Evolutionary conservation across 1,140 invertebrate genomes (phyloP), one percentile per base, ranked within the genome.

Genomic region (Brachionus plicatilis): DNA sequence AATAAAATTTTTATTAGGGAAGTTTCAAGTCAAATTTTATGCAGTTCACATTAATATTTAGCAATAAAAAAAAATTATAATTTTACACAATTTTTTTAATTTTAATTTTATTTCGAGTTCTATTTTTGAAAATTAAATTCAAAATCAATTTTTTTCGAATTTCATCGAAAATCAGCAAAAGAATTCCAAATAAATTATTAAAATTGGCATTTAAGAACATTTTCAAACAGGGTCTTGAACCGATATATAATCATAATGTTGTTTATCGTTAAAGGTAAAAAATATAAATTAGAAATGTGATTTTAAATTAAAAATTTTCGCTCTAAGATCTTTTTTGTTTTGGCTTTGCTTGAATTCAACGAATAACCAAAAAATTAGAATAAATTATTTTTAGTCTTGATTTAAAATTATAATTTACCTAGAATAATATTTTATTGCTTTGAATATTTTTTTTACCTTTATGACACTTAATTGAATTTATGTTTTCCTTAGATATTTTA

Each of bases 331-430:
- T 41, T 20, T 60, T 43, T 72, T 17, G 4, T 47, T 43, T 20
- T 43, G 20, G 29, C 17, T 43, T 72, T 43, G 68, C 37, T 72
- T 72, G 29, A 43, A 68, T 33, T 65, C n/a, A 33, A 33, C 33
- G 66, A 68, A 68, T 68, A 68, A 68, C 66, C 66, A 68, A 68
- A 68, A 43, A 72, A 72, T 72, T 72, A 72, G 68, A 72, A 72
- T 72, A 72, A 72, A 72, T 72, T 72, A 72, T 72, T 72, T 41
- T 41, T 72, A 24, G 20, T 68, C 33, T 68, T 41, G 66, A 68
- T 72, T 72, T 72, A 20, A 72, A 72, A 72, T 72, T 72, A 72
- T 72, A 72, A 72, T 72, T 72, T 43, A 41, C 37, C 17, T 72
- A 72, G 29, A 27, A 53, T 53, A 24, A 60, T 60, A 20, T 60